Base-by-base conservation (phyloP, 2,113 vertebrate species). In the Riparia riparia region DNA sequence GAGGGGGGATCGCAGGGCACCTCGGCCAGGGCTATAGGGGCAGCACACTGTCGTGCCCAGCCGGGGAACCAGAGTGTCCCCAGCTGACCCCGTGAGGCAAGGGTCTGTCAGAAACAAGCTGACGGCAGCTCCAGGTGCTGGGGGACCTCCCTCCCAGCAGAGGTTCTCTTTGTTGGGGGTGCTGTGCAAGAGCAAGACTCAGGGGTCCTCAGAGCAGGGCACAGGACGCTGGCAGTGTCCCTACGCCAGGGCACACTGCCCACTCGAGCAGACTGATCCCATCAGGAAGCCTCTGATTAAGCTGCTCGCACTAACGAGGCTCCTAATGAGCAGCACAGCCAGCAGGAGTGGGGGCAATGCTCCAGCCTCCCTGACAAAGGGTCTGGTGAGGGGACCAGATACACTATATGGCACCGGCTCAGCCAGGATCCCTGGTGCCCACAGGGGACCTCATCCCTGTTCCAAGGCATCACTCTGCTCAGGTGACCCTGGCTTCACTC, bases 11-110 rank as follows among this genome's bases (percentile, higher is more conserved):
- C 3, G 0, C 25, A 0, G 22, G 66, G 76, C 1, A 1, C 49
- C 72, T 22, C 2, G n/a, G 66, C 41, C 34, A 25, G 8, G 71
- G 41, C 32, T 41, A 2, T 3, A 22, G 24, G 81, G 82, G 51
- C 4, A 2, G 34, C 3, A 17, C 0, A 0, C 42, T 1, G 3
- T 17, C 0, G 0, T 9, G 66, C 51, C 74, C 51, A 7, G 69
- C 10, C 12, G 3, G 20, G 77, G 24, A 34, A 53, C 8, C 0
- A 0, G 47, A 28, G 44, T 19, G 57, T n/a, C 76, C 28, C 17
- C 1, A 2, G 17, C 50, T 12, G 58, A 74, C 65, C 69, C 83
- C 2, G 5, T 2, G 17, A 74, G 60, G 19, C 64, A 58, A 42
- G 21, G 13, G 24, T 51, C 41, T 0, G 0, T 29, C 32, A 29